Conservation (phyloP, 2,113 vertebrate species). For the Cromileptes altivelis region DNA sequence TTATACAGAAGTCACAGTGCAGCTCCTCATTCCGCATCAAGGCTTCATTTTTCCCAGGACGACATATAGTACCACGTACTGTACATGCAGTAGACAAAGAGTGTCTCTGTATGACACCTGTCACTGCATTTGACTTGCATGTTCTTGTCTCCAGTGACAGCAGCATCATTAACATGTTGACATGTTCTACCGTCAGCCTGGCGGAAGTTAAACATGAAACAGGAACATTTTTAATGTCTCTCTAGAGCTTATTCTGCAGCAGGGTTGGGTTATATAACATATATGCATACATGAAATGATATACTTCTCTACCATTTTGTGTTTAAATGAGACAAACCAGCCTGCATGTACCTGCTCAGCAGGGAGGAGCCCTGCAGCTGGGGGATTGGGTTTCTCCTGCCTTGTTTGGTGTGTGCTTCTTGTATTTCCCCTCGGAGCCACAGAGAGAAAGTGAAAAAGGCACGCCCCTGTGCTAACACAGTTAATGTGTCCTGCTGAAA, state of each 20-base stretch:
- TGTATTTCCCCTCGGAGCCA: conserved; percentile 43
- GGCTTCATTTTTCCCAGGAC: conserved; percentile 87
- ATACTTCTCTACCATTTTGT: background rate
- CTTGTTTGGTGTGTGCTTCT: conserved; percentile 37
- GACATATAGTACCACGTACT: conserved; percentile 77
- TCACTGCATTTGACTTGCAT: conserved; percentile 86
- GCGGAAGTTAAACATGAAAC: conserved; percentile 53
- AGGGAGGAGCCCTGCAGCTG: conserved; percentile 33
- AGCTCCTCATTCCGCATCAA: conserved; percentile 88
- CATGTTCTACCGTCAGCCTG: conserved; percentile 56
- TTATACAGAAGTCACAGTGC: conserved; percentile 70
- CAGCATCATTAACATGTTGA: conserved; percentile 86
- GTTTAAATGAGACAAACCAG: conserved; percentile 14
- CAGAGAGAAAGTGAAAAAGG: conserved; percentile 42
- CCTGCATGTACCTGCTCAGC: background rate
- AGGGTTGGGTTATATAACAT: background rate
- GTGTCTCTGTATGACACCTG: conserved; percentile 89
- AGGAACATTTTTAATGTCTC: background rate
- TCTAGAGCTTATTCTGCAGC: background rate
- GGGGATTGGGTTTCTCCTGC: conserved; percentile 46
- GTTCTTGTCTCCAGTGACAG: conserved; percentile 87
- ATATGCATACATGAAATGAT: background rate
- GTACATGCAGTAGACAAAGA: conserved; percentile 86
- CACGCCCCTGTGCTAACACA: conserved; percentile 46
- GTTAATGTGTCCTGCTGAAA: conserved; percentile 38